A percentile compares a stretch with the other conserved stretches of the same genome.
phyloP scores from a whole-genome alignment of 2,113 vertebrate genomes.

The Malurus elegans region DNA sequence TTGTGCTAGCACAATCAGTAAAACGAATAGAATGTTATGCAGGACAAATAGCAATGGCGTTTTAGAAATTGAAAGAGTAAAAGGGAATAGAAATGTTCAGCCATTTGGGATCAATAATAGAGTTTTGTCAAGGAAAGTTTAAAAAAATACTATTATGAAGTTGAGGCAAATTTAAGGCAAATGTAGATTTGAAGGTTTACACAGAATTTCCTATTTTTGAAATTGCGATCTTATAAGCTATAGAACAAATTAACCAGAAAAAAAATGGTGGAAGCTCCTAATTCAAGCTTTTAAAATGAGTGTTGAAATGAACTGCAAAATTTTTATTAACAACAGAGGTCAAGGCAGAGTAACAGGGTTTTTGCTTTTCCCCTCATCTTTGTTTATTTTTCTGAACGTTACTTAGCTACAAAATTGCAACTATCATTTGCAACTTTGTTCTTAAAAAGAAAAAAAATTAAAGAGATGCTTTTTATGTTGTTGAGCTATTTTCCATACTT shows the following conservation, averaged over 20 bases:
- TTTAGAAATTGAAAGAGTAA: neutral
- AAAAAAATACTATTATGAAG: neutral
- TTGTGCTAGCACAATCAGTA: neutral
- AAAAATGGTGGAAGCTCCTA: neutral
- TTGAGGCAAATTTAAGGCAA: neutral
- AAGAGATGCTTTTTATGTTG: neutral
- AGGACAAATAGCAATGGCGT: neutral
- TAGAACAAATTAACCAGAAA: neutral
- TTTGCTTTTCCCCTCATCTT: neutral
- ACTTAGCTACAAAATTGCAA: neutral
- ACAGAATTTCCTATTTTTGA: neutral
- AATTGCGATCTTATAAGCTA: neutral
- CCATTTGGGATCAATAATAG: neutral
- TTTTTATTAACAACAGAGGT: neutral
- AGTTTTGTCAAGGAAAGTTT: neutral
- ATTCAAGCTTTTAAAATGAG: neutral
- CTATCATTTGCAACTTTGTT: neutral
- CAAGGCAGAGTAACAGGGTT: neutral
- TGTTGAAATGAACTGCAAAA: neutral
- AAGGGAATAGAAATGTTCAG: neutral
- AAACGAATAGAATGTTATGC: neutral
- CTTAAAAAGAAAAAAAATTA: neutral
- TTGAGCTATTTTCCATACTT: conserved; percentile 20
- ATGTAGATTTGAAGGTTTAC: neutral
- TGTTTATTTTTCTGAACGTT: neutral